Evolutionary conservation across 2,888 invertebrate species (phyloP), one percentile per base, ranked within the genome.

Genomic region (Tetragonisca angustula): DNA sequence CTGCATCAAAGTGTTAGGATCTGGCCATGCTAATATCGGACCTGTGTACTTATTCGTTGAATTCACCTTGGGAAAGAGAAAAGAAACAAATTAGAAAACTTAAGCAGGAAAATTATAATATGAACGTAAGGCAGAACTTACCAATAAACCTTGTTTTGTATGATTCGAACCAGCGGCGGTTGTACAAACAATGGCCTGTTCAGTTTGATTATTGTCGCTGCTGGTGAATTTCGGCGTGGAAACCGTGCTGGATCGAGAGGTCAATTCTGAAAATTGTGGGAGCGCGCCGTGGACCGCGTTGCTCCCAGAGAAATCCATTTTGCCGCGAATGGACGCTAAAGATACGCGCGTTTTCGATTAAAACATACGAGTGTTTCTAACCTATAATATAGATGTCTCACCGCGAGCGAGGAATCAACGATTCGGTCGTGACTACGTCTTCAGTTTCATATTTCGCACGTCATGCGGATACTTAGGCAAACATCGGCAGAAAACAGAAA

Each of bases 181-280:
- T 5, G 93, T 94, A 80, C 93, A 94, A 89, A 93, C 83, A 86
- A 81, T n/a, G 17, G 84, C 91, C 68, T 92, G 93, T 13, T 87
- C 82, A 54, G 78, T 85, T 62, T 92, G 92, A 79, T 68, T 79
- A 50, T 70, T 76, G 65, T 81, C 89, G n/a, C 85, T 81, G 3
- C 89, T 86, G 43, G 91, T 87, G 64, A 91, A 91, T 83, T 91
- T 90, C 27, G 91, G 81, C 49, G 76, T 86, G 6, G 91, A 77
- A 13, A 89, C 86, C 36, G 88, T 79, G 83, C 87, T 91, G 15
- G 92, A 77, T 54, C 92, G 90, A 17, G 92, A 84, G 24, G 92
- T 91, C 82, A 94, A 84, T 56, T 94, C 94, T 4, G 94, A 93
- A 77, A 94, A 94, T 76, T 94, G 94, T 19, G 94, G 94, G 67